Conservation (phyloP, 1,140 invertebrate genomes). For the Drosophila seguyi region DNA sequence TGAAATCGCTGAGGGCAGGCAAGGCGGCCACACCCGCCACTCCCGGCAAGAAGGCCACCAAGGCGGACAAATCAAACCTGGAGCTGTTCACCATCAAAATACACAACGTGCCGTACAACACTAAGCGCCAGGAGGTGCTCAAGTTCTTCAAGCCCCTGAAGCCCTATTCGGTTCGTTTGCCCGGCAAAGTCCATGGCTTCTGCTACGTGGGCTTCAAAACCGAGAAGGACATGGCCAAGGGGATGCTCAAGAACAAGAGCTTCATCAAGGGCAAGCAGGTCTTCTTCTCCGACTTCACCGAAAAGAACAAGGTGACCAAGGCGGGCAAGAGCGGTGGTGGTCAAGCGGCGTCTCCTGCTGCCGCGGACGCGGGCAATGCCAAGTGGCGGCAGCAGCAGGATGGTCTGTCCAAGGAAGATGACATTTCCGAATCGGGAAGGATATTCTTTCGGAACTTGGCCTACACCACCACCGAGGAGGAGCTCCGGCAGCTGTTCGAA, state of each 20-base stretch:
- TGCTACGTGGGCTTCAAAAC: conserved; percentile 96
- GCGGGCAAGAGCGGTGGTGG: conserved; percentile 68
- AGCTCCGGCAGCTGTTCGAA: conserved; percentile 93
- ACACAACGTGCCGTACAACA: conserved; percentile 81
- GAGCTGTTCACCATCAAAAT: conserved; percentile 87
- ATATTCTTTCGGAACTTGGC: conserved; percentile 98
- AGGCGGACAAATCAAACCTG: conserved; percentile 67
- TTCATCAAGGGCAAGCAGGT: conserved; percentile 92
- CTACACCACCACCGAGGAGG: conserved; percentile 95
- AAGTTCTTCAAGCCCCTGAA: conserved; percentile 94
- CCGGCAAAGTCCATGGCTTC: conserved; percentile 92
- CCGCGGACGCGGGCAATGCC: conserved; percentile 68
- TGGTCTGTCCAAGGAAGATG: conserved; percentile 90
- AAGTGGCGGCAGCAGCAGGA: conserved; percentile 91
- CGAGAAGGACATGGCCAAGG: conserved; percentile 92
- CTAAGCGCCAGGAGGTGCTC: conserved; percentile 77
- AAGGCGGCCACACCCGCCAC: conserved; percentile 72
- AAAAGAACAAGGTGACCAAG: conserved; percentile 86
- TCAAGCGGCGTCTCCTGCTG: conserved; percentile 19
- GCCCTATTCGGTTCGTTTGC: conserved; percentile 92
- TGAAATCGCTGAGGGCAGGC: conserved; percentile 87
- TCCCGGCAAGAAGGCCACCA: conserved; percentile 23
- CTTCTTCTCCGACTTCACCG: conserved; percentile 88
- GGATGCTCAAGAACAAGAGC: conserved; percentile 93
- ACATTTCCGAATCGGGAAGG: conserved; percentile 95